Conservation (phyloP, 64 coral and sea anemone genomes). For the Astreopora myriophthalma region DNA sequence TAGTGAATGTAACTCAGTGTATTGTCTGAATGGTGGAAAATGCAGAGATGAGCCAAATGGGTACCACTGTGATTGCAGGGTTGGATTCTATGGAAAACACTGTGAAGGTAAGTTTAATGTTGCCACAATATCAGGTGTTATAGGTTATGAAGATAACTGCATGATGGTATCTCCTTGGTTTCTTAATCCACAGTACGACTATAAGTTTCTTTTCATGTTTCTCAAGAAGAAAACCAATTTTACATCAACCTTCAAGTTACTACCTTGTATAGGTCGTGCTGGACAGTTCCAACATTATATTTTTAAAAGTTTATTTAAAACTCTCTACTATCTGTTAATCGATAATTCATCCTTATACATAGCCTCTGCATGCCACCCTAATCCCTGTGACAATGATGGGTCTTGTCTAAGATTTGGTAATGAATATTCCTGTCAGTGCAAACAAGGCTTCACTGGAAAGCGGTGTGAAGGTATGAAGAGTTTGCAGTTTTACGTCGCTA, state of each 20-base stretch:
- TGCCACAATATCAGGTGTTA: neutral
- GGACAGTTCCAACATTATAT: neutral
- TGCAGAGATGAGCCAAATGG: constrained; percentile 62
- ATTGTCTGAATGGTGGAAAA: constrained; percentile 75
- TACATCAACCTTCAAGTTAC: no score
- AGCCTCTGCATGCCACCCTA: constrained; percentile 66
- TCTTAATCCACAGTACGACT: no score
- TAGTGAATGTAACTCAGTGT: constrained; percentile 74
- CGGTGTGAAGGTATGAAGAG: constrained; percentile 71
- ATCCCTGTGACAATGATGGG: constrained; percentile 60
- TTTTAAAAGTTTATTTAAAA: neutral
- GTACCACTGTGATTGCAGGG: neutral
- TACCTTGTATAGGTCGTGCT: neutral
- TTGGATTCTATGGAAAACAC: neutral
- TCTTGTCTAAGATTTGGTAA: constrained; percentile 67
- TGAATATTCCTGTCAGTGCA: constrained; percentile 60
- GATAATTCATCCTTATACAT: constrained; percentile 19
- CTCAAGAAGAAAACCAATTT: no score
- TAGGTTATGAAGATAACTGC: no score
- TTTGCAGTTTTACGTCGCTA: constrained; percentile 28
- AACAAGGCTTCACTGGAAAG: constrained; percentile 54
- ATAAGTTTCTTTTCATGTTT: no score
- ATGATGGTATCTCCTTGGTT: no score
- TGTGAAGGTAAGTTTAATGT: neutral
- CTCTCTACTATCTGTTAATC: neutral